A percentile compares a stretch with the other conserved stretches of the same genome.
These are phyloP conservation scores for Lasioglossum malachurum DNA, from an alignment of 2,888 invertebrate genomes.

Conservation along the genomic window DNA sequence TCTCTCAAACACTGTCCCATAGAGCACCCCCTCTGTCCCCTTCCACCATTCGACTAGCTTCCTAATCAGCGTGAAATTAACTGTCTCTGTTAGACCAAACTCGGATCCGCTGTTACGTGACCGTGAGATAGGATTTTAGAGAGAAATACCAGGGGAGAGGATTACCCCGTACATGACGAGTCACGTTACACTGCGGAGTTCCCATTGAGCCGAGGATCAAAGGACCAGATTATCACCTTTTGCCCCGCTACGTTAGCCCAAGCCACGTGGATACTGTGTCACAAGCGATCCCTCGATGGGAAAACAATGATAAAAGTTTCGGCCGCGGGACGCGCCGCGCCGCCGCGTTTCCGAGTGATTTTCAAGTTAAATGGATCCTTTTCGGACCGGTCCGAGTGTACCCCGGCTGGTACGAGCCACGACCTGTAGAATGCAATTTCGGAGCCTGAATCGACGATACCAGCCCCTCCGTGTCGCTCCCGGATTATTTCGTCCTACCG, in stretches of 20 bases:
- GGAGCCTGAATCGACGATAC: background rate
- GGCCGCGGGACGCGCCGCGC: background rate
- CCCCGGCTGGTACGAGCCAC: background rate
- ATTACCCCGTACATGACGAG: conserved; percentile 10
- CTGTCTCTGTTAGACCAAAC: conserved; percentile 42
- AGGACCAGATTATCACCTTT: conserved; percentile 29
- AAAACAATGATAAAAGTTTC: conserved; percentile 13
- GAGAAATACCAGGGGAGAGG: background rate
- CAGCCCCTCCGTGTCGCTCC: background rate
- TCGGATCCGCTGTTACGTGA: conserved; percentile 36
- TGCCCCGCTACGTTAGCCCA: background rate
- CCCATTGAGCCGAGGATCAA: conserved; percentile 30
- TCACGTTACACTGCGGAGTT: background rate
- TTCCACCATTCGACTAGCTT: background rate
- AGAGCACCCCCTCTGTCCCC: background rate
- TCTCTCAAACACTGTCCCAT: background rate
- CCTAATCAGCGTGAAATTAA: conserved; percentile 69
- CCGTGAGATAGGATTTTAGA: conserved; percentile 43
- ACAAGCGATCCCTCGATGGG: background rate
- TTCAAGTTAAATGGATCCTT: conserved; percentile 2
- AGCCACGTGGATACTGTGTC: background rate
- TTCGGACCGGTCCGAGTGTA: background rate
- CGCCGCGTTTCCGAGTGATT: background rate
- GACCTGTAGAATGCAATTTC: conserved; percentile 9
- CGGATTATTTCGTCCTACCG: background rate